Base-by-base conservation (phyloP, 37 sponge, comb jelly and placozoan species). In the Chondrilla cf. caribensis region DNA sequence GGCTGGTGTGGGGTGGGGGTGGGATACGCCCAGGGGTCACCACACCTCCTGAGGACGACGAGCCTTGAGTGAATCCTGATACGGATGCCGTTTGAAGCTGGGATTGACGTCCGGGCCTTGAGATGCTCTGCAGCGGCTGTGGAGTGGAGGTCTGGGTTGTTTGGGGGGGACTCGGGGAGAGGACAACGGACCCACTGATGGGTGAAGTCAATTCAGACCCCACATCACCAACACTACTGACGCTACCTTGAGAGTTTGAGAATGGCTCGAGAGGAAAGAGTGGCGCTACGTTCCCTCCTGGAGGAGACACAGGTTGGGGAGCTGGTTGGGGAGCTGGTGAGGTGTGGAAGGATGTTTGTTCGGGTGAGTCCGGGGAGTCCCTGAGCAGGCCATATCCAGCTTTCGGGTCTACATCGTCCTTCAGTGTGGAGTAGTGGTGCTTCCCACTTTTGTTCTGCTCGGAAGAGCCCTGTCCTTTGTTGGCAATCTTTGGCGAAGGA, bases 181-280 rank as follows among this genome's bases (percentile, higher is more conserved):
- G 11, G 41, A 24, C 18, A 2, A n/a, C 42, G 18, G 41, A 41
- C 2, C 43, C 21, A 2, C 44, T 39, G 14, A 73, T 9, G 25
- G 76, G 76, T 40, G 76, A 73, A 6, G 43, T 14, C 44, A 73
- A 25, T 37, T 73, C 76, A 2, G 44, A 73, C 43, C 76, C 76
- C 3, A 73, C 18, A 43, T 73, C 76, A 3, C 70, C 37, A 2
- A 25, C 44, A 43, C 76, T 42, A 40, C 76, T 73, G 44, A 38
- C 41, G 25, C 44, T 73, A 3, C 44, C 76, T 43, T 37, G 44
- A 15, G 35, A 7, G 32, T 26, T 28, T 17, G 68, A 17, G 64
- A 26, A 28, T 28, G 68, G 35, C 0, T 33, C 68, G 1, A 17
- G 17, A 3, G 68, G 33, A 67, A 8, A 8, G 1, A 3, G 28